Percentiles rank a stretch among this genome's conserved stretches.
These are phyloP conservation scores for Lepidurus couesii DNA, from an alignment of 1,140 invertebrate genomes.

Conservation along the genomic window DNA sequence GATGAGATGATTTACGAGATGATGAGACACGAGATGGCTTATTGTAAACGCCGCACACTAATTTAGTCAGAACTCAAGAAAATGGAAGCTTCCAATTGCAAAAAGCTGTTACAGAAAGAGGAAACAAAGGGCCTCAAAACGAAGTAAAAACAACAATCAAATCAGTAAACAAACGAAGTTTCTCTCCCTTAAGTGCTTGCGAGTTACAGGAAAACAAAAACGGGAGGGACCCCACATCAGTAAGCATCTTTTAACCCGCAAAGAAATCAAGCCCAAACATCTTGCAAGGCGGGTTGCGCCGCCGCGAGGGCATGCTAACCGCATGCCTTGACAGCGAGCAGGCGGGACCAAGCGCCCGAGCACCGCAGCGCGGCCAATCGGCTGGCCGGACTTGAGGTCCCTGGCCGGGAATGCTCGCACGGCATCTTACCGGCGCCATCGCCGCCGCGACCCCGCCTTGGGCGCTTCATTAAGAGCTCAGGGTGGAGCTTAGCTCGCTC, in stretches of 20 bases:
- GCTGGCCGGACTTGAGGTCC: neutral
- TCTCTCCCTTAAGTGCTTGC: neutral
- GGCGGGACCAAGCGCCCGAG: neutral
- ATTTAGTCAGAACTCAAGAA: too few relatives aligned
- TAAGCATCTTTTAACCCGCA: neutral
- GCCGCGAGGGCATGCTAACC: neutral
- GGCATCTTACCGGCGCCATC: neutral
- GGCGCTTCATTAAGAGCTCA: slow-evolving; percentile 13
- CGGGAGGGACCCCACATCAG: neutral
- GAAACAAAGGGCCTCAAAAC: neutral
- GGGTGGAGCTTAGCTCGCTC: neutral
- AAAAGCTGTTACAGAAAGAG: neutral
- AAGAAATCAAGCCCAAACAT: neutral
- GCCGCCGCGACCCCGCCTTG: neutral
- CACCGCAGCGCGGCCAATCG: neutral
- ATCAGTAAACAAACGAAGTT: neutral
- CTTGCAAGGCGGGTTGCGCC: neutral
- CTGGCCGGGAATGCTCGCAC: neutral
- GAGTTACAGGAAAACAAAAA: slow-evolving; percentile 8
- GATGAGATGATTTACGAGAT: too few relatives aligned
- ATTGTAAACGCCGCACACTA: too few relatives aligned
- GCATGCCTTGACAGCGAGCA: neutral
- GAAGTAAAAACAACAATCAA: neutral
- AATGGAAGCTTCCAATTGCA: too few relatives aligned
- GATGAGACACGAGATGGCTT: too few relatives aligned